These are phyloP conservation scores for Ceratina australensis DNA, from an alignment of 1,140 invertebrate genomes.

Conservation along the genomic window DNA sequence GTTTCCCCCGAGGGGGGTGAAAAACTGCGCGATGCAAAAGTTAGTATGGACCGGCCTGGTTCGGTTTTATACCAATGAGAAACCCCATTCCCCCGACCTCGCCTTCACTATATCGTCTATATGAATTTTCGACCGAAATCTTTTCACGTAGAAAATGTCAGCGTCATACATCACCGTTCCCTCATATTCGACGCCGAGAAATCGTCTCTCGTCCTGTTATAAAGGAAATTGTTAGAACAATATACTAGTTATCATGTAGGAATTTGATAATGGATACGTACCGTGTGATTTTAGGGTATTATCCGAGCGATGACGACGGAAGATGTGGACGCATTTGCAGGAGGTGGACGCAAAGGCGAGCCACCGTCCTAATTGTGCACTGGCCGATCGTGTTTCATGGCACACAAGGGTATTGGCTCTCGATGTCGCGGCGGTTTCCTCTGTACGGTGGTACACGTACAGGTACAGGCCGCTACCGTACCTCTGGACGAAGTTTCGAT, in stretches of 20 bases:
- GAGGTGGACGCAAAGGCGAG: slow-evolving; percentile 47
- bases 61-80: slow-evolving; percentile 29
- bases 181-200: too few species aligned
- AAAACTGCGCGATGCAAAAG: slow-evolving; percentile 15
- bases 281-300: slow-evolving; percentile 42
- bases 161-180: not conserved
- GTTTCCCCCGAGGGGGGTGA: slow-evolving; percentile 1
- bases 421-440: slow-evolving; percentile 46
- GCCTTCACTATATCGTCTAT: slow-evolving; percentile 18
- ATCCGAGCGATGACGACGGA: slow-evolving; percentile 11
- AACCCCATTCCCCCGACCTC: not conserved
- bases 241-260: not conserved
- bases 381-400: slow-evolving; percentile 59
- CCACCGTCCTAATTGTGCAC: slow-evolving; percentile 53
- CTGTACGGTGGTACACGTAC: not conserved
- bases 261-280: not conserved
- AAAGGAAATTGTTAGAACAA: too few species aligned
- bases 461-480: slow-evolving; percentile 28
- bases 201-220: too few species aligned
- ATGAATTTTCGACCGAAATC: slow-evolving; percentile 25
- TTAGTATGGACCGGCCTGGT: slow-evolving; percentile 6
- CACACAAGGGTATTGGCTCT: slow-evolving; percentile 57
- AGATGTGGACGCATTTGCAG: slow-evolving; percentile 29
- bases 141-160: slow-evolving; percentile 30
- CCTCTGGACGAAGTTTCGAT: slow-evolving; percentile 12